Evolutionary conservation across 35 echinoderm and acorn worm species (phyloP).

Genomic region (Acanthaster planci): DNA sequence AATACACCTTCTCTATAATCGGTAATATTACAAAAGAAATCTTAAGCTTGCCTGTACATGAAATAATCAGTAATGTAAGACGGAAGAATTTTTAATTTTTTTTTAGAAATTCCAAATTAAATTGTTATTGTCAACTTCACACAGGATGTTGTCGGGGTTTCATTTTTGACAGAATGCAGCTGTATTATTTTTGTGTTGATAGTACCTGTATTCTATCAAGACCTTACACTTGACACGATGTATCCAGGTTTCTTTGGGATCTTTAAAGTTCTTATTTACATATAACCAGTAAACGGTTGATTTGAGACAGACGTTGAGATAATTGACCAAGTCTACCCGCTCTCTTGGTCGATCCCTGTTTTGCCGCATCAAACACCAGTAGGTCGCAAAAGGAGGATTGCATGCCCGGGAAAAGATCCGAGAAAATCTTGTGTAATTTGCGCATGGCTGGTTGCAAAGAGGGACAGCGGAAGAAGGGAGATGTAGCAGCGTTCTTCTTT

Average conservation of each 20-base stretch:
- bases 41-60: too few species aligned
- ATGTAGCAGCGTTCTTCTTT: not conserved
- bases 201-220: not conserved
- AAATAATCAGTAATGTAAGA: too few species aligned
- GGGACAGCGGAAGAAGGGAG: not conserved
- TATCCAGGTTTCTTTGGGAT: not conserved
- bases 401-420: not conserved
- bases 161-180: too few species aligned
- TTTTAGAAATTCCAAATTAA: too few species aligned
- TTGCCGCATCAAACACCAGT: not conserved
- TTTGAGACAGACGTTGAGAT: not conserved
- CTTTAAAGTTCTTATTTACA: not conserved
- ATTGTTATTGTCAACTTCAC: too few species aligned
- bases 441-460: not conserved
- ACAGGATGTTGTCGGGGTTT: too few species aligned
- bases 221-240: not conserved
- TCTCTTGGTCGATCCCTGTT: not conserved
- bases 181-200: not conserved
- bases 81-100: too few species aligned
- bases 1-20: too few species aligned
- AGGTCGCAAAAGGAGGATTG: too few species aligned
- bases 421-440: not conserved
- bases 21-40: too few species aligned
- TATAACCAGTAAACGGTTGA: constrained; percentile 10
- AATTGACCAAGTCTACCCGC: not conserved